A percentile compares a stretch with the other conserved stretches of the same genome.
phyloP scores from a whole-genome alignment of 2,888 invertebrate genomes.

The Synergus gifuensis region DNA sequence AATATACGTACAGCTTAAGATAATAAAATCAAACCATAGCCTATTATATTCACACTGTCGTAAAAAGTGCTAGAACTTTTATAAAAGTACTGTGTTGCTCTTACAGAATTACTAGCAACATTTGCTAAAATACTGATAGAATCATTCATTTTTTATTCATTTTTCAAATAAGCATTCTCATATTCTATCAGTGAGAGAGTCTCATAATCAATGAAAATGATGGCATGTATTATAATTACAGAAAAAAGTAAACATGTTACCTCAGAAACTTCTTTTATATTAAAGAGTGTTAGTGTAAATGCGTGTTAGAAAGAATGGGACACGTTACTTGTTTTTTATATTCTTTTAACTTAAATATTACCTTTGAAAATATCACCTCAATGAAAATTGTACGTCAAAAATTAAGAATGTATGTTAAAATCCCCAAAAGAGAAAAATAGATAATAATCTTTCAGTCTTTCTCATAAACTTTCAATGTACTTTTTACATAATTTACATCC shows the following conservation, averaged over 20 bases:
- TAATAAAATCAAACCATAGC: conserved; percentile 47
- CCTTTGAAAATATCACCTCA: background rate
- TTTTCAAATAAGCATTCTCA: background rate
- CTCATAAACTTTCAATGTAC: background rate
- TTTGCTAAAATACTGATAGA: background rate
- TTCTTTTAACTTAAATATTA: background rate
- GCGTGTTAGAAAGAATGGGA: background rate
- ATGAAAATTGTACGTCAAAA: background rate
- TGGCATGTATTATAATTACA: background rate
- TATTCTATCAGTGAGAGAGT: conserved; percentile 9
- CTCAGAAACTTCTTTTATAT: background rate
- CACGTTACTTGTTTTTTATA: background rate
- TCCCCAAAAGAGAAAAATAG: background rate
- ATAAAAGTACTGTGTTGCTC: conserved; percentile 26
- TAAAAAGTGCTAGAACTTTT: conserved; percentile 34
- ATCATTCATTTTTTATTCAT: background rate
- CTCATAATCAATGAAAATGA: background rate
- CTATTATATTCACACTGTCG: conserved; percentile 21
- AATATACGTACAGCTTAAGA: conserved; percentile 46
- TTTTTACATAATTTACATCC: background rate
- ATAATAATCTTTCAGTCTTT: background rate
- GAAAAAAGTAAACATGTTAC: background rate
- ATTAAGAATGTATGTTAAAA: background rate
- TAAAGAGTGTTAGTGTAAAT: background rate
- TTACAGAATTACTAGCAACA: conserved; percentile 9